A percentile compares a stretch with the other conserved stretches of the same genome.
Evolutionary conservation across 2,888 invertebrate genomes (phyloP).

Genomic region (Nymphalis polychloros): DNA sequence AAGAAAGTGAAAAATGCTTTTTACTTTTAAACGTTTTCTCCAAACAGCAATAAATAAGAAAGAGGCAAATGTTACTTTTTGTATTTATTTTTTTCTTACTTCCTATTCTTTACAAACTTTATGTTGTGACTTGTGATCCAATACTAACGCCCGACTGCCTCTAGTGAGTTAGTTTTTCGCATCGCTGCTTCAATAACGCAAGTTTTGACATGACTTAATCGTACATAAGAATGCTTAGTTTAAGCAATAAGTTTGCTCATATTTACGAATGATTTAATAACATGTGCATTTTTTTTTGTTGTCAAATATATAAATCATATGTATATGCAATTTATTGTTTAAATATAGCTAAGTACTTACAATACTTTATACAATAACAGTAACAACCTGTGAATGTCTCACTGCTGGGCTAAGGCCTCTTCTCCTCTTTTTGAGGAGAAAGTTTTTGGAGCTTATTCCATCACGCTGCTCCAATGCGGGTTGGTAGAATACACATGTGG

Average conservation of each 20-base stretch:
- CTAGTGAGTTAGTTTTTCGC: constrained; percentile 39
- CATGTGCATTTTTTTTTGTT: not conserved
- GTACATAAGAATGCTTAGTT: constrained; percentile 16
- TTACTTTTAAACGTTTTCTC: too few relatives aligned
- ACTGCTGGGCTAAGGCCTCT: too few relatives aligned
- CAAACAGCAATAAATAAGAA: not conserved
- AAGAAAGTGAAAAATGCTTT: too few relatives aligned
- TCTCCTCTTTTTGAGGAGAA: too few relatives aligned
- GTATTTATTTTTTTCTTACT: constrained; percentile 27
- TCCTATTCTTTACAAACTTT: constrained; percentile 15
- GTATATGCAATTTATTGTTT: too few relatives aligned
- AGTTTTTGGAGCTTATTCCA: too few relatives aligned
- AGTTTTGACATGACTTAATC: constrained; percentile 38
- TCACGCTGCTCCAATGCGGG: too few relatives aligned
- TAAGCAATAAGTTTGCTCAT: constrained; percentile 19
- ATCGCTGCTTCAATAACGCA: constrained; percentile 28
- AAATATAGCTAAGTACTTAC: too few relatives aligned
- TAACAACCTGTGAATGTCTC: too few relatives aligned
- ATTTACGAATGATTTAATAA: not conserved
- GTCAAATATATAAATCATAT: not conserved
- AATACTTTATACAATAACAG: too few relatives aligned
- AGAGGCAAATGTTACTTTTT: not conserved
- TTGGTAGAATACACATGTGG: too few relatives aligned
- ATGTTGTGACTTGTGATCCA: constrained; percentile 36
- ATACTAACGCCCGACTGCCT: constrained; percentile 42